phyloP scores from a whole-genome alignment of 2,888 invertebrate species.

The Melieria omissa region DNA sequence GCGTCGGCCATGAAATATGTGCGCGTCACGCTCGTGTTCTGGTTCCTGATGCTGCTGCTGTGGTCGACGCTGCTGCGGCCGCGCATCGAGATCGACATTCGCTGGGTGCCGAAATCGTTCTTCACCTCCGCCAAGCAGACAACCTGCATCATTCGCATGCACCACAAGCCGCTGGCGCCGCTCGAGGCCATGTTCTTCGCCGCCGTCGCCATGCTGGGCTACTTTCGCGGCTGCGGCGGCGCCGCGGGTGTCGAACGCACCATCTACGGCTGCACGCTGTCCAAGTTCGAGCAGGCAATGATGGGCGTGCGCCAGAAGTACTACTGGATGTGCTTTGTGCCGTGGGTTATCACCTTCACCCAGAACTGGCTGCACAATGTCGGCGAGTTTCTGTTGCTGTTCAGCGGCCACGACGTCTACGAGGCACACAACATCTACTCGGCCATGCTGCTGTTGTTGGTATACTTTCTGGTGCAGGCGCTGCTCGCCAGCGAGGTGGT shows the following conservation, averaged over 20 bases:
- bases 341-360: conserved; percentile 51
- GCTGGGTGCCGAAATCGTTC: conserved; percentile 48
- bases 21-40: conserved; percentile 39
- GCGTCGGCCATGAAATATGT: conserved; percentile 16
- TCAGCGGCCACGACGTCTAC: conserved; percentile 40
- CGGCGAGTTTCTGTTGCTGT: conserved; percentile 44
- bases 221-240: conserved; percentile 41
- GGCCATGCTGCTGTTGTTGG: conserved; percentile 40
- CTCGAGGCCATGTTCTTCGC: conserved; percentile 47
- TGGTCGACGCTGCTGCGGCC: conserved; percentile 46
- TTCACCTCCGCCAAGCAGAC: conserved; percentile 41
- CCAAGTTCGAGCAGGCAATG: conserved; percentile 46
- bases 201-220: conserved; percentile 48
- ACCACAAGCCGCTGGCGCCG: conserved; percentile 38
- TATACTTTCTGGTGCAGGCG: conserved; percentile 43
- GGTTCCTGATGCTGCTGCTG: conserved; percentile 46
- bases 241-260: conserved; percentile 30
- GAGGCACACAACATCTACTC: conserved; percentile 44
- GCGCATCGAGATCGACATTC: conserved; percentile 41
- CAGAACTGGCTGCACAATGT: conserved; percentile 48
- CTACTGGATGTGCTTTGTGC: conserved; percentile 49
- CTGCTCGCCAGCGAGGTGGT: conserved; percentile 48
- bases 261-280: conserved; percentile 41
- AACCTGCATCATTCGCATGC: conserved; percentile 43
- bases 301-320: conserved; percentile 47